Conservation (phyloP, 2,113 vertebrate species). For the Gracilinanus agilis region DNA sequence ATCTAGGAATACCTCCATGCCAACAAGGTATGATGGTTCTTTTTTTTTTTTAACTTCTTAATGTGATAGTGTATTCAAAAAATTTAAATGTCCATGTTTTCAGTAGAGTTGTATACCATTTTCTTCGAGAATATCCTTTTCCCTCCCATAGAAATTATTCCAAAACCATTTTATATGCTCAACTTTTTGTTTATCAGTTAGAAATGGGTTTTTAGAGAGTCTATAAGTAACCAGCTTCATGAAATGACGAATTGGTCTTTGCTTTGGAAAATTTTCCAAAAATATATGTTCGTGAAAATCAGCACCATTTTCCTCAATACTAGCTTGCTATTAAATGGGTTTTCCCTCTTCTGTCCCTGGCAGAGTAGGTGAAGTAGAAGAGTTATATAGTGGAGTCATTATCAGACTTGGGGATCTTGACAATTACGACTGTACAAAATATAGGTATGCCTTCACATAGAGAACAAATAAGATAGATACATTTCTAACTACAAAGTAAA, state of each 20-base stretch:
- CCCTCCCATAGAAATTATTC: constrained; percentile 92
- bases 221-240: constrained; percentile 96
- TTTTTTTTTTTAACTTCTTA: no score
- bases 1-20: neutral
- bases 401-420: neutral
- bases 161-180: constrained; percentile 97
- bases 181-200: constrained; percentile 92
- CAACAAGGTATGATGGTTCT: neutral
- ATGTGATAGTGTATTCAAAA: constrained; percentile 50
- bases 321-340: no score
- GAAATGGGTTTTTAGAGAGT: constrained; percentile 92
- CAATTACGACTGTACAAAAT: neutral
- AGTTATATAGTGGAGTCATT: neutral
- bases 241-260: constrained; percentile 95
- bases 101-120: constrained; percentile 83
- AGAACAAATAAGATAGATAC: neutral
- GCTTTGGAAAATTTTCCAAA: constrained; percentile 91
- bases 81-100: constrained; percentile 62
- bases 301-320: constrained; percentile 91
- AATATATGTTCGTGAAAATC: constrained; percentile 97
- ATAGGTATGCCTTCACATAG: neutral
- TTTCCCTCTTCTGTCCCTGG: no score
- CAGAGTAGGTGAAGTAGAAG: neutral
- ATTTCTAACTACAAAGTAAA: neutral
- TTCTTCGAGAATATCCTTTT: constrained; percentile 90